These are phyloP conservation scores for Sebastes paucispinis DNA, from an alignment of 2,797 vertebrate genomes.

Conservation along the genomic window DNA sequence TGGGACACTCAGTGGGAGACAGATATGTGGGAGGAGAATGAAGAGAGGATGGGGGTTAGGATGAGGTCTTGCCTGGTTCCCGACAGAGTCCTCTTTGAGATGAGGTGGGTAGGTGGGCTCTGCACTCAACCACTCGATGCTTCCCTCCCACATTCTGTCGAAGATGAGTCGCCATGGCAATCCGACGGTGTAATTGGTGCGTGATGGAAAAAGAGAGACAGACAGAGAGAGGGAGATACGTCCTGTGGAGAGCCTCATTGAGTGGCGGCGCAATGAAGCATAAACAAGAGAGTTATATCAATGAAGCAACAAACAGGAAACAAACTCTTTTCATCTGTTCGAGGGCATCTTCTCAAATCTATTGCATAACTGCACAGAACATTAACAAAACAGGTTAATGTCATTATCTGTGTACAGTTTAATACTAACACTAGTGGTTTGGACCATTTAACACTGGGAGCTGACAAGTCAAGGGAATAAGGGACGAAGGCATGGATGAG, in stretches of 20 bases:
- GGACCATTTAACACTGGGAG: not conserved
- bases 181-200: constrained; percentile 43
- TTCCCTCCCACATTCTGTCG: constrained; percentile 61
- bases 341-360: not conserved
- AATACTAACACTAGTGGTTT: not conserved
- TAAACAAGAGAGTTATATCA: constrained; percentile 37
- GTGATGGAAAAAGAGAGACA: constrained; percentile 35
- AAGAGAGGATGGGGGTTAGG: constrained; percentile 18
- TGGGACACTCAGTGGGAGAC: constrained; percentile 40
- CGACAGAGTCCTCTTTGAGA: constrained; percentile 39
- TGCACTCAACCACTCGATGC: constrained; percentile 59
- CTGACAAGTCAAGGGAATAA: not conserved
- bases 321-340: not conserved
- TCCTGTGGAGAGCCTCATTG: constrained; percentile 66
- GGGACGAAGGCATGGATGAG: too few relatives aligned
- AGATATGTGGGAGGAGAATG: constrained; percentile 44
- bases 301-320: constrained; percentile 31
- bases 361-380: not conserved
- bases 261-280: constrained; percentile 53
- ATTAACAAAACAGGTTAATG: not conserved
- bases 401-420: not conserved
- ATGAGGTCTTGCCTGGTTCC: constrained; percentile 46
- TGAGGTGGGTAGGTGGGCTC: constrained; percentile 36
- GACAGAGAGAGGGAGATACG: constrained; percentile 30
- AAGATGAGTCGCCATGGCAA: constrained; percentile 71